Evolutionary conservation across 2,113 vertebrate species (phyloP), one percentile per base, ranked within the genome.

Genomic region (Cebidichthys violaceus): DNA sequence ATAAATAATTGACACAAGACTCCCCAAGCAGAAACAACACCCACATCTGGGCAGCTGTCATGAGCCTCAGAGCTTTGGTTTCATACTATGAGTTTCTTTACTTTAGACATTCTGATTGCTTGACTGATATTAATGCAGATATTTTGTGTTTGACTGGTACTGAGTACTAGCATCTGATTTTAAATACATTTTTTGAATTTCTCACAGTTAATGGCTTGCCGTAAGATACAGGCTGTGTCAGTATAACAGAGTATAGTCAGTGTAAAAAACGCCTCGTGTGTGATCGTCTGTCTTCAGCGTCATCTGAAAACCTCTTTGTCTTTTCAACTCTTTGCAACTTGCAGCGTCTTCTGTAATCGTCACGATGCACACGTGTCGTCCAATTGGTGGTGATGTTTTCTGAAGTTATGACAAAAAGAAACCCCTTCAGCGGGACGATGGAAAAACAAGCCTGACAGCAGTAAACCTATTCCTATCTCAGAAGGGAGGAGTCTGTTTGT

Each of bases 1-100:
- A 88, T 85, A 77, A 87, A 91, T 84, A 73, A 88, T 82, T 73
- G 37, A 86, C n/a, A n/a, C 45, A 1, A 79, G 39, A 62, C 45
- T 80, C 43, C 39, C 71, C n/a, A 65, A 77, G 60, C 55, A 66
- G 54, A 68, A 71, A 81, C 59, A 41, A 67, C 69, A 64, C 55
- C 68, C 47, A 52, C 74, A 29, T 35, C 66, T 54, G 75, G 5
- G 27, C 60, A 8, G 77, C 22, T 27, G 70, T 31, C 67, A 66
- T 62, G 70, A 71, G 31, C 54, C 64, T 55, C 76, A 6, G 6
- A 59, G 78, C 18, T n/a, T 57, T n/a, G 18, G 0, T 1, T 41
- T 39, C 35, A 35, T 35, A n/a, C n/a, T n/a, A n/a, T n/a, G n/a
- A n/a, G n/a, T n/a, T n/a, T n/a, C n/a, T n/a, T n/a, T n/a, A n/a